Evolutionary conservation across 2,113 vertebrate genomes (phyloP), one percentile per base, ranked within the genome.

Genomic region (Eleginops maclovinus): DNA sequence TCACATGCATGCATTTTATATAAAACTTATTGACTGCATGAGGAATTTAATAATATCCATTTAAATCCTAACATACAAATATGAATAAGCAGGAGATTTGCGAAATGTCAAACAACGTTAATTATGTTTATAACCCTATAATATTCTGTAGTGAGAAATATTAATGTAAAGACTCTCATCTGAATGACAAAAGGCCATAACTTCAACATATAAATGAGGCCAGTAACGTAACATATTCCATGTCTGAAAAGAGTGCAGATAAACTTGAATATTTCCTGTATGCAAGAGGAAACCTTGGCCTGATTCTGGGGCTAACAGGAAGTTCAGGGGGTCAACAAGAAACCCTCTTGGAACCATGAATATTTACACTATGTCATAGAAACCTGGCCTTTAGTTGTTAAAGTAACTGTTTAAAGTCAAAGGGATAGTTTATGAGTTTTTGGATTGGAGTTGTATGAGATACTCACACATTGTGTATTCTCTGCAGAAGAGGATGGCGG

Each of bases 281-380:
- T 56, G 28, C 4, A 62, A 22, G 14, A 55, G 24, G 49, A 63
- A 40, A 72, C 21, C 2, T 49, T 64, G 31, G 55, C 9, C 44
- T 68, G 28, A 36, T 15, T 47, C 19, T 28, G 19, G 4, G n/a
- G 17, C 19, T 49, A 14, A 13, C n/a, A 50, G 68, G 19, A 75
- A 43, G 61, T 19, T 73, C 46, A 67, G 24, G 3, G 26, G 41
- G 28, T 72, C 62, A 56, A n/a, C 16, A 47, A 49, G 15, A 56
- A 56, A 28, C 56, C 44, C 16, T 71, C 51, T 70, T 24, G 55
- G 67, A 13, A 66, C 46, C 2, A 31, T 68, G 15, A 85, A 60
- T 22, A 56, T 67, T 4, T 49, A 16, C 11, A 65, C 26, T 56
- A 44, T 59, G 58, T 47, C 14, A 41, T 17, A 58, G 6, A 46